Evolutionary conservation across 2,888 invertebrate species (phyloP), one percentile per base, ranked within the genome.

Genomic region (Oeneis ivallda): DNA sequence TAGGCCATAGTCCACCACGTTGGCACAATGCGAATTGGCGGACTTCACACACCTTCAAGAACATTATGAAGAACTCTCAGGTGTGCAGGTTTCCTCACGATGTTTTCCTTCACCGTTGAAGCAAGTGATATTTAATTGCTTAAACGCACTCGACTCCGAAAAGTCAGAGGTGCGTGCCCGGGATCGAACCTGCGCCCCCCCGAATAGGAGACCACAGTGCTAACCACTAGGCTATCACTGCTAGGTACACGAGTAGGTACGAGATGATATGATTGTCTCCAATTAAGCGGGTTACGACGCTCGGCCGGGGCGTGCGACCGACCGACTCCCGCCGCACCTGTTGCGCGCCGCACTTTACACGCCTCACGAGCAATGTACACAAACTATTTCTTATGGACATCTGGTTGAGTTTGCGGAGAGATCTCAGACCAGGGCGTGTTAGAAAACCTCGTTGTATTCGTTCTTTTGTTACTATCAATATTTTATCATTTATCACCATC

Each of bases 281-380:
- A 60, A 64, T 67, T 64, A 49, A 45, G 56, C 50, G 37, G 43
- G 56, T 56, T 60, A 57, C 17, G 10, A 4, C 49, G 66, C 64
- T 56, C 50, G 37, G 39, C 56, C 60, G 43, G 57, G 61, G 66
- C 58, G 62, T 57, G 65, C 61, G 61, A 54, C 50, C 19, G 56
- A 13, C 11, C 11, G 34, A 32, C 53, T 9, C 52, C 26, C 13
- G 45, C 17, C 10, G 15, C 45, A 15, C 45, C 15, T n/a, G 45
- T 6, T 1, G 15, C 8, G 5, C 15, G 15, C 15, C 15, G n/a
- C 45, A 11, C 45, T 26, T 26, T 26, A 2, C 6, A 15, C 45
- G 8, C 15, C 7, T 4, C 10, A 47, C 3, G 26, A 4, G 26
- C 47, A 47, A 3, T n/a, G n/a, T 5, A 15, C 13, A 47, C 47